These are phyloP conservation scores for Acipenser ruthenus DNA, from an alignment of 2,797 vertebrate species.

Conservation along the genomic window DNA sequence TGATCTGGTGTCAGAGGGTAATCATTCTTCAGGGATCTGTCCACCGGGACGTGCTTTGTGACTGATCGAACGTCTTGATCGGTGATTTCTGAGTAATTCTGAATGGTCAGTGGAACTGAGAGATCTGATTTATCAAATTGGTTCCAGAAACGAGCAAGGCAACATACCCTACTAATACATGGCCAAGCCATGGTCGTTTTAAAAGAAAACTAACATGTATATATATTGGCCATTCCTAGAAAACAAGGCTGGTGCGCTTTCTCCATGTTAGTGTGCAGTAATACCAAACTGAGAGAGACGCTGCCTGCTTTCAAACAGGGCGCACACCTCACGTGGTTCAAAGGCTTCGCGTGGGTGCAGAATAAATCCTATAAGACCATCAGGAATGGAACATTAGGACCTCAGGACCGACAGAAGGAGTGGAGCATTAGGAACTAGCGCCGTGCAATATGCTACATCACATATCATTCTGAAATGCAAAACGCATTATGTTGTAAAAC, in stretches of 20 bases:
- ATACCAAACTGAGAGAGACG: constrained; percentile 22
- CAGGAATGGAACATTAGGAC: too few relatives aligned
- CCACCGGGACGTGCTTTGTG: constrained; percentile 52
- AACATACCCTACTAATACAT: constrained; percentile 89
- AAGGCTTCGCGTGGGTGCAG: constrained; percentile 43
- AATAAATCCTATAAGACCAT: constrained; percentile 28
- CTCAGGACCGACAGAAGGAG: too few relatives aligned
- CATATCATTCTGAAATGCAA: too few relatives aligned
- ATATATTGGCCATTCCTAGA: constrained; percentile 27
- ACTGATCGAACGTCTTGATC: constrained; percentile 65
- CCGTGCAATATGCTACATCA: too few relatives aligned
- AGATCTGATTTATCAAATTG: constrained; percentile 89
- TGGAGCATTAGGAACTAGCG: too few relatives aligned
- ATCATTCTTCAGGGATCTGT: constrained; percentile 27
- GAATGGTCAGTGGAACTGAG: constrained; percentile 80
- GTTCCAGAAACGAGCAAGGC: constrained; percentile 86
- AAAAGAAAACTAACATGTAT: too few relatives aligned
- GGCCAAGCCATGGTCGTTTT: constrained; percentile 81
- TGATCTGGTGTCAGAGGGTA: constrained; percentile 31
- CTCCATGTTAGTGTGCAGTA: constrained; percentile 46
- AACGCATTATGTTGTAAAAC: too few relatives aligned
- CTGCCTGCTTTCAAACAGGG: constrained; percentile 30
- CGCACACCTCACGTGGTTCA: constrained; percentile 57
- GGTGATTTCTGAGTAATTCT: constrained; percentile 76
- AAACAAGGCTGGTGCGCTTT: constrained; percentile 23